Conservation (phyloP, 1,140 invertebrate genomes). For the Sinonovacula constricta region DNA sequence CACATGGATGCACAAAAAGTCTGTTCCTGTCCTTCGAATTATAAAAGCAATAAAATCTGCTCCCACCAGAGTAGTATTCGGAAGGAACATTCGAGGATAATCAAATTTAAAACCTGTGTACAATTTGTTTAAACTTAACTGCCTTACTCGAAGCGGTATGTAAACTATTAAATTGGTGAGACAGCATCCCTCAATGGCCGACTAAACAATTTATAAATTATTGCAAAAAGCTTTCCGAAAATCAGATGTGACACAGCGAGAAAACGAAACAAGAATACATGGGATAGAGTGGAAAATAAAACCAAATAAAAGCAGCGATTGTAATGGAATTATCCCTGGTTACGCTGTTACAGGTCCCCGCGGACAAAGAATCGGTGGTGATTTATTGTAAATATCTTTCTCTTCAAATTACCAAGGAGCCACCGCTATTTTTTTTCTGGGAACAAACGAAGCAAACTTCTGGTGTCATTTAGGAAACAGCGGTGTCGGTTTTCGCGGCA, state of each 20-base stretch:
- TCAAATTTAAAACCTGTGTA: not conserved
- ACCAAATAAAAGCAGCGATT: not conserved
- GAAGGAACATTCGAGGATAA: not conserved
- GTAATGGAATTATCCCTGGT: not conserved
- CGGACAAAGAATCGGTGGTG: not conserved
- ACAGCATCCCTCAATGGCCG: not conserved
- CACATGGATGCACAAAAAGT: not conserved
- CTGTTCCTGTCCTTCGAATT: not conserved
- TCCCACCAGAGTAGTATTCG: not conserved
- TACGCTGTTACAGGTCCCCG: not conserved
- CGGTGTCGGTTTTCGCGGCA: too few species aligned
- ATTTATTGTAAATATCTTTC: not conserved
- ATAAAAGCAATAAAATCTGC: not conserved
- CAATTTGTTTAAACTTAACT: not conserved
- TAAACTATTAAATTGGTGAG: not conserved
- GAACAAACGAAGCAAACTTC: too few species aligned
- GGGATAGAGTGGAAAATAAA: not conserved
- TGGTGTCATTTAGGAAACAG: too few species aligned
- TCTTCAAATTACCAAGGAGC: not conserved
- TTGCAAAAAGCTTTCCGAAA: not conserved
- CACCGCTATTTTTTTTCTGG: too few species aligned
- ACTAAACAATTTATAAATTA: slow-evolving; percentile 1
- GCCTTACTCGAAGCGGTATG: not conserved
- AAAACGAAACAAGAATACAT: not conserved
- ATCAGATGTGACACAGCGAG: not conserved